These are phyloP conservation scores for Phengaris alcon DNA, from an alignment of 2,888 invertebrate species.

Conservation along the genomic window DNA sequence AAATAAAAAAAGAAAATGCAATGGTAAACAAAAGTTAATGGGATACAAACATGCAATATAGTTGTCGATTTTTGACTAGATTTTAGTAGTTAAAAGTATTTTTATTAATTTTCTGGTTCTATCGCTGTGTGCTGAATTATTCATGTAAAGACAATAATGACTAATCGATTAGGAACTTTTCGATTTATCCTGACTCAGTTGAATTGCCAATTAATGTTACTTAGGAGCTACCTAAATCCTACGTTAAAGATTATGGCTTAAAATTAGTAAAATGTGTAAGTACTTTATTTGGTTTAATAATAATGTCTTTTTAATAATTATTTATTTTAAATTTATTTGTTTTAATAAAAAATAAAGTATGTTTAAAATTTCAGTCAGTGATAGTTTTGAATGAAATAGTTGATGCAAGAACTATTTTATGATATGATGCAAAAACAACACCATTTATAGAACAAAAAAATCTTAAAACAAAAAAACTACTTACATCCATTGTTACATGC, in stretches of 20 bases:
- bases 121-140: slow-evolving; percentile 3
- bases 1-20: neutral
- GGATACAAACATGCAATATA: slow-evolving; percentile 4
- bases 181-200: neutral
- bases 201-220: neutral
- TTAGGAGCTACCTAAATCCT: neutral
- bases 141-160: neutral
- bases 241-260: neutral
- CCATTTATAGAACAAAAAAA: neutral
- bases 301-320: too few species aligned
- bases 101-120: neutral
- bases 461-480: slow-evolving; percentile 31
- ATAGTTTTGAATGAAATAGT: neutral
- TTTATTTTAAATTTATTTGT: too few species aligned
- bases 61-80: neutral
- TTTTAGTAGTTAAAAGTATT: neutral
- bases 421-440: neutral
- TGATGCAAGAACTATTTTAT: neutral
- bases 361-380: too few species aligned
- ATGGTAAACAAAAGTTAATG: neutral
- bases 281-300: neutral
- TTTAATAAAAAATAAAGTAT: too few species aligned
- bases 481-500: slow-evolving; percentile 6
- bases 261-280: neutral
- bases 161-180: slow-evolving; percentile 11